Evolutionary conservation across 2,797 vertebrate genomes (phyloP).

Genomic region (Caiman crocodilus): DNA sequence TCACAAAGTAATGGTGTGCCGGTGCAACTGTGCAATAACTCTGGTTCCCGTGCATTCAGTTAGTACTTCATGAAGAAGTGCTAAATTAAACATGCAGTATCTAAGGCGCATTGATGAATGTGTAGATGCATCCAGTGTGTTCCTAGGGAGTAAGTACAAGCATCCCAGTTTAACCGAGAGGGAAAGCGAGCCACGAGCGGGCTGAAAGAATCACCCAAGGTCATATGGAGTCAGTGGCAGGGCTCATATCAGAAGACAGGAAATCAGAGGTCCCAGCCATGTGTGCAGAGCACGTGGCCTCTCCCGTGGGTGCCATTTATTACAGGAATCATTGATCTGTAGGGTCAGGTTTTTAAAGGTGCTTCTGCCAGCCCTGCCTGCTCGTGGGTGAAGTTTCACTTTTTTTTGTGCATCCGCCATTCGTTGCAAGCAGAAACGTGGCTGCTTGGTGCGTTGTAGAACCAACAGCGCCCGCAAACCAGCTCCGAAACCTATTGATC

Average conservation of each 20-base stretch:
- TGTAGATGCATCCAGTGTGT: rapidly evolving
- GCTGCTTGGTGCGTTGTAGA: neutral
- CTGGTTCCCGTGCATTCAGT: too few relatives aligned
- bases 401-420: neutral
- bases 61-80: too few relatives aligned
- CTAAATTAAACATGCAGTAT: too few relatives aligned
- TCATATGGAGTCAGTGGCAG: neutral
- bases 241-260: rapidly evolving
- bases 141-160: neutral
- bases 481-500: neutral
- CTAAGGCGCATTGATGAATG: too few relatives aligned
- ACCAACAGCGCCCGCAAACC: neutral
- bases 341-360: conserved; percentile 12
- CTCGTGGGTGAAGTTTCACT: neutral
- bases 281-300: neutral
- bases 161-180: neutral
- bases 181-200: conserved; percentile 27
- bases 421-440: neutral
- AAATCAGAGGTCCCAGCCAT: rapidly evolving
- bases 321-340: neutral
- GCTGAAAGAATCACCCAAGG: neutral
- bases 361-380: neutral
- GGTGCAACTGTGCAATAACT: neutral
- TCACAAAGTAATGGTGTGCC: neutral
- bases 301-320: neutral